phyloP scores from a whole-genome alignment of 2,113 vertebrate genomes.

The Thomomys bottae region DNA sequence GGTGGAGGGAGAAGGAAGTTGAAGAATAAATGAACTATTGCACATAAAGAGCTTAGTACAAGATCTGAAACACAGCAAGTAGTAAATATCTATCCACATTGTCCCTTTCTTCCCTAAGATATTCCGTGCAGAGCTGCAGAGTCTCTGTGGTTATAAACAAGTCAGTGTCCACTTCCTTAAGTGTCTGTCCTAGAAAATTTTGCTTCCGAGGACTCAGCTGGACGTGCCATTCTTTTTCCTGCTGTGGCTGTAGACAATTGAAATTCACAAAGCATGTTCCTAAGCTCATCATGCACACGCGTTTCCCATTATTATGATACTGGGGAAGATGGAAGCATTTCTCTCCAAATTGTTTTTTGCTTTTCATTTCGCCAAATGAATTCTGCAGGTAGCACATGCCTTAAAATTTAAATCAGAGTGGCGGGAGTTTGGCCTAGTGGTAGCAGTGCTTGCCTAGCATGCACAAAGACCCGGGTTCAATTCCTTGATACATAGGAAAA shows the following conservation, averaged over 20 bases:
- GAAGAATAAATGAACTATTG: background rate
- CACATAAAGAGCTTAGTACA: background rate
- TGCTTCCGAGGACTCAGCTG: background rate
- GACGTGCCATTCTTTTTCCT: background rate
- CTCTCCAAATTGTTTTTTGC: background rate
- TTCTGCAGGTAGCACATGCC: background rate
- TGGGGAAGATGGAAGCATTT: background rate
- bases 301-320: background rate
- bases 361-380: background rate
- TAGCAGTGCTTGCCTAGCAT: no score
- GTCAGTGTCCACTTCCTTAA: background rate
- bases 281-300: background rate
- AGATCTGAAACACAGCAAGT: background rate
- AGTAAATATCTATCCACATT: background rate
- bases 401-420: slow-evolving; percentile 5
- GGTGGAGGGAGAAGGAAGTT: no score
- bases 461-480: no score
- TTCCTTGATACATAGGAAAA: no score
- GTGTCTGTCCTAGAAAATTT: background rate
- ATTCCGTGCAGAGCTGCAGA: background rate
- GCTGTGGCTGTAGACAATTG: no score
- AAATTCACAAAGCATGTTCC: background rate
- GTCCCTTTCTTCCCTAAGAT: background rate
- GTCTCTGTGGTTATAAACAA: background rate
- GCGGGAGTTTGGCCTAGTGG: no score